These are phyloP conservation scores for Aphodius granarius DNA, from an alignment of 2,888 invertebrate species.

Conservation along the genomic window DNA sequence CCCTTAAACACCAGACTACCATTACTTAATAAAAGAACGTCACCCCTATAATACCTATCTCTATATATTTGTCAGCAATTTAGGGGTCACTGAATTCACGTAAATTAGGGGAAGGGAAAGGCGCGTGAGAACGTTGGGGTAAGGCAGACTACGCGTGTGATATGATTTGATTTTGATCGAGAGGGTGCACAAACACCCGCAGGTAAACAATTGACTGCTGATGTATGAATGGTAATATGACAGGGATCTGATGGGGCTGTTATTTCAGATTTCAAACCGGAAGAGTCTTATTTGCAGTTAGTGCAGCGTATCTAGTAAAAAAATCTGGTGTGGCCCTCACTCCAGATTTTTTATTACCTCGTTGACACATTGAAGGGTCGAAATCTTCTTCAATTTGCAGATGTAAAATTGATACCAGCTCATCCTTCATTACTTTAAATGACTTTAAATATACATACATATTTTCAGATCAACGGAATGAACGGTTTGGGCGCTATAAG, in stretches of 20 bases:
- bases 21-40: neutral
- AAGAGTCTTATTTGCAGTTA: neutral
- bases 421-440: too few relatives aligned
- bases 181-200: neutral
- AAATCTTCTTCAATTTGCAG: too few relatives aligned
- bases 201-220: conserved; percentile 7
- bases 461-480: too few relatives aligned
- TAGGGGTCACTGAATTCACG: conserved; percentile 3
- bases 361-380: too few relatives aligned
- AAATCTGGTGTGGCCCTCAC: too few relatives aligned
- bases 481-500: too few relatives aligned
- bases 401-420: too few relatives aligned
- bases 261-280: neutral
- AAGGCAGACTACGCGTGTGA: neutral
- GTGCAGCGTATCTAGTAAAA: neutral
- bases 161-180: neutral
- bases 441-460: too few relatives aligned
- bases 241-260: neutral
- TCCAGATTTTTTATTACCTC: neutral
- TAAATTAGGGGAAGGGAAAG: neutral
- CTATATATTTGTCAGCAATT: neutral
- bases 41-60: neutral
- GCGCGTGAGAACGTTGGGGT: conserved; percentile 11
- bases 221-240: neutral
- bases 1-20: neutral